Base-by-base conservation (phyloP, 2,113 vertebrate species). In the Nesogale talazaci region DNA sequence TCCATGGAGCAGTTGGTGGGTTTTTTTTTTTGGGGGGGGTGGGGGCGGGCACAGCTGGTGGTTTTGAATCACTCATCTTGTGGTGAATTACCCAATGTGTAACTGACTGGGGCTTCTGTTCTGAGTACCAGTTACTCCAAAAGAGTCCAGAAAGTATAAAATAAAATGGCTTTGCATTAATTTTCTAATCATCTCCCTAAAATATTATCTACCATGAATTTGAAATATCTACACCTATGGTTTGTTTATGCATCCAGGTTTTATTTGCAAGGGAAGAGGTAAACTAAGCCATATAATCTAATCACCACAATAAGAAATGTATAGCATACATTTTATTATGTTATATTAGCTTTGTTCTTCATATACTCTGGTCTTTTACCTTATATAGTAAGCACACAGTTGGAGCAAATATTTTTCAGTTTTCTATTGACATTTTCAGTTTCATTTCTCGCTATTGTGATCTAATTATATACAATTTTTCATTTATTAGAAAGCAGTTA, bases 271-370 rank as follows among this genome's bases (percentile, higher is more conserved):
- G 46, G 46, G 46, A 10, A 46, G 42, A 6, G 42, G 42, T 94
- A 22, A 90, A 77, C 69, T 82, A 79, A 12, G 83, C 96, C 90
- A 96, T 91, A 31, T 80, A 86, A 52, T 92, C 92, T 88, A 81
- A 91, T 87, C 69, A 79, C 34, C n/a, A 93, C 19, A 79, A 19
- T 69, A 31, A 69, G 92, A 96, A 97, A 91, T 42, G 3, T 83
- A 87, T 88, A 81, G 86, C 79, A 87, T 94, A 88, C 94, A 88
- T 95, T 86, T 40, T 86, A 93, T 72, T 93, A 78, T 93, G 93
- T 96, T 95, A 93, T 97, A 89, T 42, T 78, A 90, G 93, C 61
- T 78, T 76, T 85, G 61, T 92, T 95, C 78, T 93, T 89, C 38
- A 84, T 91, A 91, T 95, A 82, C 75, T 92, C 77, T 70, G 52